Conservation (phyloP, 2,797 vertebrate genomes). For the Acanthurus tractus region DNA sequence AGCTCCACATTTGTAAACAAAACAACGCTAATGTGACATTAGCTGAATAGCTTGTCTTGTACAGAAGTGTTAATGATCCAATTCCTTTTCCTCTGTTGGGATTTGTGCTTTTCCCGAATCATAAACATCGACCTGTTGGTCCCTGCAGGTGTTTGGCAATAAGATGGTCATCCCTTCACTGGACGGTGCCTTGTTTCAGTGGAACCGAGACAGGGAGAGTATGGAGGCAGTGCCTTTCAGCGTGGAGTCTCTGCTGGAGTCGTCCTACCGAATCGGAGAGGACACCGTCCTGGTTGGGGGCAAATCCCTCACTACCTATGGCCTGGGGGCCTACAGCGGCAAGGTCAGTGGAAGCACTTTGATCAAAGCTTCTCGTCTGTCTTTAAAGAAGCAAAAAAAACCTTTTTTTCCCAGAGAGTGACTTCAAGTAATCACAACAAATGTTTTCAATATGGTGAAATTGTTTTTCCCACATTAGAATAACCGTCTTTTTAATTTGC, state of each 20-base stretch:
- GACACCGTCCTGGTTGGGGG: constrained; percentile 97
- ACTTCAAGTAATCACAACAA: not conserved
- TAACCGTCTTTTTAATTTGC: not conserved
- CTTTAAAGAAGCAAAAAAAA: not conserved
- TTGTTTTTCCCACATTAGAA: not conserved
- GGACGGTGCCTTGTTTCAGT: constrained; percentile 98
- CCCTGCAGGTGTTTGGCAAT: constrained; percentile 93
- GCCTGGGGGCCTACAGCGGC: constrained; percentile 93
- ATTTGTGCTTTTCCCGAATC: not conserved
- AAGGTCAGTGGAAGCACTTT: constrained; percentile 87
- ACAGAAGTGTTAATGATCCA: too few relatives aligned
- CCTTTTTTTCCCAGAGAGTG: not conserved
- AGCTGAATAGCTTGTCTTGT: too few relatives aligned
- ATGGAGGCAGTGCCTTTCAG: constrained; percentile 99
- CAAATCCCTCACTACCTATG: constrained; percentile 95
- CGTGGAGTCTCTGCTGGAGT: constrained; percentile 96
- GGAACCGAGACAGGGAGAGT: constrained; percentile 96
- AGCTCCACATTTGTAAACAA: too few relatives aligned
- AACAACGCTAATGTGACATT: too few relatives aligned
- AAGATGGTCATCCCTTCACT: constrained; percentile 98
- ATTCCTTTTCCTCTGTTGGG: too few relatives aligned
- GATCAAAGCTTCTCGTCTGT: not conserved
- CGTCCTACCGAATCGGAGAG: constrained; percentile 95
- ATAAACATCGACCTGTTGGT: not conserved
- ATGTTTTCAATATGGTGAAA: not conserved